These are phyloP conservation scores for Hybognathus amarus DNA, from an alignment of 2,797 vertebrate species.

Conservation along the genomic window DNA sequence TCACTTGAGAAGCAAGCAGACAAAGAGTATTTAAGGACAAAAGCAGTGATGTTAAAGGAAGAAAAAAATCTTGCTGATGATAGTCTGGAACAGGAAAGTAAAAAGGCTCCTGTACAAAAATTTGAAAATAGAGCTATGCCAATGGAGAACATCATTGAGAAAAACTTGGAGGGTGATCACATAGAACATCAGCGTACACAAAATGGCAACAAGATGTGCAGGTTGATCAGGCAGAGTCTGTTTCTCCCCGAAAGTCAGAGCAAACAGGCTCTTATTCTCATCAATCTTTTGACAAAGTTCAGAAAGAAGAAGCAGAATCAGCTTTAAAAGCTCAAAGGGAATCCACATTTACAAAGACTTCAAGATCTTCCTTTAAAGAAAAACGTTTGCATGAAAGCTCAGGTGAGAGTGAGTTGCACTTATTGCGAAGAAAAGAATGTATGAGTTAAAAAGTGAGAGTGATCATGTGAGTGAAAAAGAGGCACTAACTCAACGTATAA, in stretches of 20 bases:
- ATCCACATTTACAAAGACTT: conserved; percentile 56
- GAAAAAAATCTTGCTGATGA: conserved; percentile 59
- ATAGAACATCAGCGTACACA: conserved; percentile 68
- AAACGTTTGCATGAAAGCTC: conserved; percentile 62
- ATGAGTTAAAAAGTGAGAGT: conserved; percentile 74
- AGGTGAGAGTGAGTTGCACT: conserved; percentile 69
- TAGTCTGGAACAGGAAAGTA: conserved; percentile 35
- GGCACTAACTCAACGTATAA: conserved; percentile 77
- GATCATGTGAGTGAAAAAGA: conserved; percentile 79
- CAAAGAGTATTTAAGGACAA: conserved; percentile 56
- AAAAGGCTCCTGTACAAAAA: conserved; percentile 48
- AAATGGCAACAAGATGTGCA: conserved; percentile 73
- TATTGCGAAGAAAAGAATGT: conserved; percentile 79
- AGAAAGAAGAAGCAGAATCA: conserved; percentile 12
- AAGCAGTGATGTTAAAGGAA: conserved; percentile 51
- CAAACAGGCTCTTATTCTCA: conserved; percentile 27
- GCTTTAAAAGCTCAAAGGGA: conserved; percentile 40
- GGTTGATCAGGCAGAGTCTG: conserved; percentile 63
- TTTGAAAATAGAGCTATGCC: conserved; percentile 55
- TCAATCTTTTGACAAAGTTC: conserved; percentile 32
- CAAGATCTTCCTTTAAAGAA: conserved; percentile 53
- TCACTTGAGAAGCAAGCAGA: conserved; percentile 42
- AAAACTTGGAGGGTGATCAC: conserved; percentile 68
- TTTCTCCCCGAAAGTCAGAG: conserved; percentile 61
- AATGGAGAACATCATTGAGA: conserved; percentile 70